Evolutionary conservation across 2,888 invertebrate species (phyloP).

Genomic region (Euzophera pinguis): DNA sequence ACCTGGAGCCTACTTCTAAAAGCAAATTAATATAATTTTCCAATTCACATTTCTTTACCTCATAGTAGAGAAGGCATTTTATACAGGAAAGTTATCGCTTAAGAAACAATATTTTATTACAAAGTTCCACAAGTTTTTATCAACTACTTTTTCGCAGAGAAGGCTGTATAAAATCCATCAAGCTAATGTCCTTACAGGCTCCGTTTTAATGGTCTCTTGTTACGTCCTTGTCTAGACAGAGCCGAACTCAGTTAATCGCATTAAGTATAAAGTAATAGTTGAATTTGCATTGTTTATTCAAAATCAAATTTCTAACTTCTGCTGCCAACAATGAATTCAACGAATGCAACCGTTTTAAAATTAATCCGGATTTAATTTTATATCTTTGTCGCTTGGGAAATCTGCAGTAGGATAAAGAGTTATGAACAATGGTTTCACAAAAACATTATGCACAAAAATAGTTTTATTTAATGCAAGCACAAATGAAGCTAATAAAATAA

Average conservation of each 20-base stretch:
- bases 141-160: slow-evolving; percentile 8
- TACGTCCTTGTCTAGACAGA: slow-evolving; percentile 29
- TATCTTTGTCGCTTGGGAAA: slow-evolving; percentile 5
- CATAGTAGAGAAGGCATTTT: no score
- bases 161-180: slow-evolving; percentile 22
- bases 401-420: no score
- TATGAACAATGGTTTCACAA: no score
- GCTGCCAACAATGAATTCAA: slow-evolving; percentile 7
- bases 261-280: slow-evolving; percentile 24
- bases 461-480: no score
- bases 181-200: slow-evolving; percentile 24
- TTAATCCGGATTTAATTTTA: background rate
- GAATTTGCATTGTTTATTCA: slow-evolving; percentile 27
- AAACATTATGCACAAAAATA: no score
- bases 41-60: no score
- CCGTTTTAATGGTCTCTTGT: slow-evolving; percentile 23
- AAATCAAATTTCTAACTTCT: slow-evolving; percentile 26
- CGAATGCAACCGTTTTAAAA: slow-evolving; percentile 7
- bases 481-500: no score
- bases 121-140: slow-evolving; percentile 1
- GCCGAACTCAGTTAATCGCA: slow-evolving; percentile 24
- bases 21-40: no score
- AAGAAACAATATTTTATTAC: background rate
- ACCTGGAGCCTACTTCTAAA: no score
- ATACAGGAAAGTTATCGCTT: background rate